These are phyloP conservation scores for Tadarida brasiliensis DNA, from an alignment of 2,797 vertebrate genomes.

Conservation along the genomic window DNA sequence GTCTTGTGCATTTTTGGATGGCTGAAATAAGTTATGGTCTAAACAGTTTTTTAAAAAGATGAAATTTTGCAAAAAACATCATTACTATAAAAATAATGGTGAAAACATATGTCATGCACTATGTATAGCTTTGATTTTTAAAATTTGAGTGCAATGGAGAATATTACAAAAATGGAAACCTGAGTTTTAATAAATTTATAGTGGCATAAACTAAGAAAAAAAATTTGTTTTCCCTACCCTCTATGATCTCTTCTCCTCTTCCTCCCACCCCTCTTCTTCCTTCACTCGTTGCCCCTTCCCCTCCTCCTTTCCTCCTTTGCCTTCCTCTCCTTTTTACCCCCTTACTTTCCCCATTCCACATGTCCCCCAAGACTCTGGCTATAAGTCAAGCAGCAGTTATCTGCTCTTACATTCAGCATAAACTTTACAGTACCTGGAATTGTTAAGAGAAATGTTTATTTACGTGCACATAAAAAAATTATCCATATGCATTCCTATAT, in stretches of 20 bases:
- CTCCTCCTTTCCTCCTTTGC: fast-evolving
- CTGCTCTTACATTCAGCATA: neutral
- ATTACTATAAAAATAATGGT: constrained; percentile 61
- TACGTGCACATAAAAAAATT: neutral
- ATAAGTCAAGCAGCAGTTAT: neutral
- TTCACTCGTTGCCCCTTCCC: neutral
- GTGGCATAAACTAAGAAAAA: neutral
- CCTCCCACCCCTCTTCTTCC: neutral
- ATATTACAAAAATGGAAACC: neutral
- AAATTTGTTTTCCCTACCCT: neutral
- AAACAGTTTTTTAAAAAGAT: constrained; percentile 56
- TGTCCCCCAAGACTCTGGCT: neutral
- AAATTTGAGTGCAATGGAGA: neutral
- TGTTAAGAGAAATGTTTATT: neutral
- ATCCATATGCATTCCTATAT: neutral
- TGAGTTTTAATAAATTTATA: neutral
- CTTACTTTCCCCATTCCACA: neutral
- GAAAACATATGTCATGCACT: constrained; percentile 27
- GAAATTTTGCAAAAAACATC: constrained; percentile 47
- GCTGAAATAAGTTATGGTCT: constrained; percentile 71
- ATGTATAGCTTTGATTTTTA: constrained; percentile 59
- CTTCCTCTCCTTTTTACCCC: neutral
- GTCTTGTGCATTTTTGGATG: constrained; percentile 1
- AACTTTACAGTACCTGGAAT: neutral
- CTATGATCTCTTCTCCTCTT: neutral